These are phyloP conservation scores for Sardina pilchardus DNA, from an alignment of 2,113 vertebrate species.

Conservation along the genomic window DNA sequence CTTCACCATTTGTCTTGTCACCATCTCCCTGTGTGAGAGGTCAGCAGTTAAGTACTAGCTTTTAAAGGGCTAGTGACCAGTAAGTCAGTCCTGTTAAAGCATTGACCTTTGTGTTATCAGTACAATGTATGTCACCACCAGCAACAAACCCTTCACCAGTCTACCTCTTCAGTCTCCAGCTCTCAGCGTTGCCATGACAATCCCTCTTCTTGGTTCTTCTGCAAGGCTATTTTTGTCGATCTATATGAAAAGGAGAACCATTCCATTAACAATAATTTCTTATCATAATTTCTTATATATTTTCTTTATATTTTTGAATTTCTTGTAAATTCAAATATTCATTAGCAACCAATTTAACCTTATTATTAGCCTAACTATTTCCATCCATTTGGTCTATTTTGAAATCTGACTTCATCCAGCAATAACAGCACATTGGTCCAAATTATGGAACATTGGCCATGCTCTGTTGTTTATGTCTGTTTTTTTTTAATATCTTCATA, in stretches of 20 bases:
- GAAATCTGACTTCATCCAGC: background rate
- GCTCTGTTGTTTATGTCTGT: background rate
- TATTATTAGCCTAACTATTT: background rate
- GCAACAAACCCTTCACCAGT: background rate
- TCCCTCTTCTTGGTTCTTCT: background rate
- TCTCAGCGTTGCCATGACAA: background rate
- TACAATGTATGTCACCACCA: background rate
- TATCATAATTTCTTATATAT: background rate
- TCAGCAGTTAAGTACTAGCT: background rate
- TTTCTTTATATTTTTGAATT: background rate
- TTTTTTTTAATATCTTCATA: background rate
- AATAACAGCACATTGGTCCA: background rate
- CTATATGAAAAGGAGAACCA: background rate
- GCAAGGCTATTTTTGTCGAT: background rate
- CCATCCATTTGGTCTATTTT: background rate
- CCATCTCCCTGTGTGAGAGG: background rate
- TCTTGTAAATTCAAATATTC: background rate
- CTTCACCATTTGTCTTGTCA: background rate
- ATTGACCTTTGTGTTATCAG: background rate
- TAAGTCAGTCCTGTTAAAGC: background rate
- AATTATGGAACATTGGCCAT: background rate
- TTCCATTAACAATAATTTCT: background rate
- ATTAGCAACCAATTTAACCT: background rate
- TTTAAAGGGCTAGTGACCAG: background rate
- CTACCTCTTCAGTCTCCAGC: background rate